Evolutionary conservation across 2,888 invertebrate genomes (phyloP).

Genomic region (Caenorhabditis uteleia): DNA sequence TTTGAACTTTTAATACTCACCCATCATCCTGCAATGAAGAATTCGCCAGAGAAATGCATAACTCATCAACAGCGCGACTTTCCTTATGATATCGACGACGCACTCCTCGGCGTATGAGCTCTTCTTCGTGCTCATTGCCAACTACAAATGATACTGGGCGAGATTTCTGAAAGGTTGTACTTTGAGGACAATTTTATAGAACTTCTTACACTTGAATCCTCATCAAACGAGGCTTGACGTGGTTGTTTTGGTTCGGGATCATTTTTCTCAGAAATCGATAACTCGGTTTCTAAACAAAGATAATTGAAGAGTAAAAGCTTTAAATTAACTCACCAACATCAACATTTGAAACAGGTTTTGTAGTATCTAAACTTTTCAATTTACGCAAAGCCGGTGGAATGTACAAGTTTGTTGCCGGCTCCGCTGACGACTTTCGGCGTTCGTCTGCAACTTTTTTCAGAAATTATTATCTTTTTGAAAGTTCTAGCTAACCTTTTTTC

Average conservation of each 20-base stretch:
- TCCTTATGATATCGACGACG: slow-evolving; percentile 17
- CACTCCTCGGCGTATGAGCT: slow-evolving; percentile 10
- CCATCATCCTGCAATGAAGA: slow-evolving; percentile 5
- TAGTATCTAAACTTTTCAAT: neutral
- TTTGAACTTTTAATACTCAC: neutral
- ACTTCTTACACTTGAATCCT: too few species aligned
- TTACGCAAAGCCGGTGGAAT: slow-evolving; percentile 45
- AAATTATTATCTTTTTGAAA: neutral
- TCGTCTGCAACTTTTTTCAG: neutral
- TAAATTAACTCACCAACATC: neutral
- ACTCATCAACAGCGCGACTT: slow-evolving; percentile 18
- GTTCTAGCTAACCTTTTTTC: neutral
- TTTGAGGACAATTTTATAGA: too few species aligned
- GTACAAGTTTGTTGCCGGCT: slow-evolving; percentile 21
- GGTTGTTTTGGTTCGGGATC: too few species aligned
- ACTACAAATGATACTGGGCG: neutral
- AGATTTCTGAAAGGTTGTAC: neutral
- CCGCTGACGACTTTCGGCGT: neutral
- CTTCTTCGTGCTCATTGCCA: slow-evolving; percentile 10
- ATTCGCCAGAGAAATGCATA: slow-evolving; percentile 17
- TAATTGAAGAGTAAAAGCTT: too few species aligned
- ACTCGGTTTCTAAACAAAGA: too few species aligned
- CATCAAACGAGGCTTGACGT: too few species aligned
- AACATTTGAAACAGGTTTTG: neutral
- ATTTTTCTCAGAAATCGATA: too few species aligned